Evolutionary conservation across 2,888 invertebrate species (phyloP), one percentile per base, ranked within the genome.

Genomic region (Proisotoma minuta): DNA sequence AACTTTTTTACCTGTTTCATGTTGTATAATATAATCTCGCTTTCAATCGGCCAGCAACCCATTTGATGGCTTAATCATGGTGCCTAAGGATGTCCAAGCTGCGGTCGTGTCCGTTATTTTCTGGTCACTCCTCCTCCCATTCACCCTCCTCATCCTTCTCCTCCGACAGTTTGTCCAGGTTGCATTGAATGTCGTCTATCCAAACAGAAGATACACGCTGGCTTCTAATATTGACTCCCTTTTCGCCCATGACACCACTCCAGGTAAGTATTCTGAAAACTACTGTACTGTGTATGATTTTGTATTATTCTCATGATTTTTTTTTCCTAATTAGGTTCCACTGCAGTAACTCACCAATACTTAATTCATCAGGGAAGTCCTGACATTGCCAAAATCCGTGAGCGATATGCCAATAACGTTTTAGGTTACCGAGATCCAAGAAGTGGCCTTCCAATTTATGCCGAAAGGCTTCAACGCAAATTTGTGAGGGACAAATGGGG

Each of bases 401-500:
- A 28, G 3, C 24, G 59, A 2, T 65, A 61, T 34, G 24, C 12
- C 59, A 48, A 59, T 8, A 52, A 47, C 22, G 59, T 68, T 4
- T 65, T 65, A 28, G 34, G 53, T n/a, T 65, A 57, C 39, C 20
- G 20, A 8, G 68, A 65, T n/a, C 49, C 47, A 2, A 40, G 29
- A 22, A 40, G 57, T 4, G 57, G 57, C 8, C 27, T 39, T 4
- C 40, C 62, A 48, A 57, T 58, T 40, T 29, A 58, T 18, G 60
- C 53, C 18, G 49, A 57, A 2, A 60, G 57, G 50, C 40, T 65
- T 27, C 54, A 61, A n/a, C 54, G 49, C 48, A 52, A 20, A 27
- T 34, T 74, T 28, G 52, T 63, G 8, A 43, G 59, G 18, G 20
- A 43, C 57, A 57, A 40, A 59, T 59, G 23, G 73, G 73, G 10